Evolutionary conservation across 2,113 vertebrate species (phyloP), one percentile per base, ranked within the genome.

Genomic region (Psilopsiagon aymara): DNA sequence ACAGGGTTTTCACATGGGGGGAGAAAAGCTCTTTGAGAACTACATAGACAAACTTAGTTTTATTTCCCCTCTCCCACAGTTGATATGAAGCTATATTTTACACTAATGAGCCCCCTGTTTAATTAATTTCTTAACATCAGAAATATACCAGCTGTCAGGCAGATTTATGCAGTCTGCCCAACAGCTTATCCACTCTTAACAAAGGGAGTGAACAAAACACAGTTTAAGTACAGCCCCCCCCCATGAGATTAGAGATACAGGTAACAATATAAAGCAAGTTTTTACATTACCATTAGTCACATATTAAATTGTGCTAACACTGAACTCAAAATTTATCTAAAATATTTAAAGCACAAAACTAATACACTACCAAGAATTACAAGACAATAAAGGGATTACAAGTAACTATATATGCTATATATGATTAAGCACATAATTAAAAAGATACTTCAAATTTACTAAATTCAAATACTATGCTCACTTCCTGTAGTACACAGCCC

Each of bases 31-130:
- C 43, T 53, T 44, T 62, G 59, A 77, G 78, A 76, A 62, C 44
- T 31, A 62, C 43, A 31, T 0, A n/a, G 28, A 49, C 1, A 0
- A 31, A 52, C 24, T 20, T n/a, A 8, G 2, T 0, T 14, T 80
- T 68, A 55, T 35, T 28, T 13, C 12, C 20, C n/a, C 18, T 57
- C 24, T 3, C 17, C 21, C 53, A 0, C 1, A 71, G 44, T 39
- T 21, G 15, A 47, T 11, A 77, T 66, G n/a, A 64, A 77, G 11
- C 18, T 52, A 0, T 71, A 92, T 55, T 86, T 86, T 55, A 78
- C 47, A 43, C 21, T 77, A 82, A 68, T 31, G 28, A 35, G 23
- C 27, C 28, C 13, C 52, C 5, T 4, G 66, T 69, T 83, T 80
- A 47, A 82, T 74, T 77, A 60, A 64, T 14, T 74, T 88, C 62